Base-by-base conservation (phyloP, 2,888 invertebrate species). In the Elegia similella region DNA sequence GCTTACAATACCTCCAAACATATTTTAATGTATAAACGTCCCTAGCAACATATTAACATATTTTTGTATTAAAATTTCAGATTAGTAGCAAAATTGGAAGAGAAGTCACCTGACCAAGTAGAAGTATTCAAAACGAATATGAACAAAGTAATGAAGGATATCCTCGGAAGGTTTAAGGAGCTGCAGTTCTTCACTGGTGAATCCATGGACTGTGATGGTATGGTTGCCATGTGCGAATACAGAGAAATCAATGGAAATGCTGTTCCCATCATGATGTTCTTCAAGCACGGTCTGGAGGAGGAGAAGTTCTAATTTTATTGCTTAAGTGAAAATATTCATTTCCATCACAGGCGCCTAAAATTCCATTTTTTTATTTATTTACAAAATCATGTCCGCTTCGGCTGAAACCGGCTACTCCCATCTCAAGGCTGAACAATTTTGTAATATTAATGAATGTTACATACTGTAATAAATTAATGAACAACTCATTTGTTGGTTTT, bases 211-310 rank as follows among this genome's bases (percentile, higher is more conserved):
- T 95, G 96, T 63, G 98, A 98, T 68, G 98, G 97, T 68, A 95
- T 97, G 95, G 96, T 99, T n/a, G 97, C 95, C 62, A 93, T 99
- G 82, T 93, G 97, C 89, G 98, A 98, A 85, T 99, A 98, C 88
- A 95, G 98, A 82, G 98, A 98, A 62, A 95, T 97, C 60, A 94
- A 97, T 70, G 97, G 96, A 54, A 93, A 94, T 3, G 95, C 95
- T 67, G 93, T 95, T 55, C 98, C 99, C 54, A 95, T 98, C 70
- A 93, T 99, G 84, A 97, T 98, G 96, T 98, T 98, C 92, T 98
- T 98, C 92, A 98, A 98, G 90, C 98, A 98, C 75, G 99, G 98
- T 64, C 94, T 99, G 62, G 94, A 95, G 58, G 98, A 98, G 86
- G 98, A 99, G 92, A 99, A 99, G 92, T 97, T 96, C 92, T 98